These are phyloP conservation scores for Chaetoderma sp. DNA, from an alignment of 2,888 invertebrate genomes.

Conservation along the genomic window DNA sequence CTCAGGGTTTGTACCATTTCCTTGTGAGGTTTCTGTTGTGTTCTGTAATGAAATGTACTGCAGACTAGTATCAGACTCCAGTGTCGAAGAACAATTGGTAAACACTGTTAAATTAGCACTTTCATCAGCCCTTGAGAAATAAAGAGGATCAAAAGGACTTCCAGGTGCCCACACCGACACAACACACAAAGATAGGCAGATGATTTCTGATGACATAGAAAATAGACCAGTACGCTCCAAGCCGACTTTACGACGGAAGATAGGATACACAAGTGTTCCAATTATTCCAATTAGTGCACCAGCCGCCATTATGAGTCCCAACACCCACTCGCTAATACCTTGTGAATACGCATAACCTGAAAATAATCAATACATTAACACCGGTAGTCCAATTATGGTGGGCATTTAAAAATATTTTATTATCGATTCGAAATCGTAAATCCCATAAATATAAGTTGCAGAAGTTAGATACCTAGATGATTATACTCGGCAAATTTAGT, in stretches of 20 bases:
- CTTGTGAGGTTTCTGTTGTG: not conserved
- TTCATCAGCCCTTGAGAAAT: no score
- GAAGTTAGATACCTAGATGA: no score
- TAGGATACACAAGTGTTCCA: slow-evolving; percentile 71
- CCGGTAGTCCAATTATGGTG: no score
- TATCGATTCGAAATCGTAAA: not conserved
- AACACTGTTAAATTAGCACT: no score
- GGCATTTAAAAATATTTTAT: no score
- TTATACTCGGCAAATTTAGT: no score
- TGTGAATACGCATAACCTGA: slow-evolving; percentile 70
- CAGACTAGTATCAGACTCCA: no score
- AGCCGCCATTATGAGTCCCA: slow-evolving; percentile 69
- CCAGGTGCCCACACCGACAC: slow-evolving; percentile 71
- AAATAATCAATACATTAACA: no score
- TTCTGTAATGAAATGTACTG: no score
- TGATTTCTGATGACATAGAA: slow-evolving; percentile 55
- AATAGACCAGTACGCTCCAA: slow-evolving; percentile 64
- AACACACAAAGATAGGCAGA: slow-evolving; percentile 68
- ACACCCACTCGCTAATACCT: slow-evolving; percentile 67
- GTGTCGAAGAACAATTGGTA: not conserved
- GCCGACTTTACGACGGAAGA: slow-evolving; percentile 63
- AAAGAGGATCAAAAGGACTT: slow-evolving; percentile 67
- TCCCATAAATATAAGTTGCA: no score
- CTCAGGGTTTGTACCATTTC: not conserved
- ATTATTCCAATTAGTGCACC: slow-evolving; percentile 71